phyloP scores from a whole-genome alignment of 2,888 invertebrate species.

The Heliconius hortense region DNA sequence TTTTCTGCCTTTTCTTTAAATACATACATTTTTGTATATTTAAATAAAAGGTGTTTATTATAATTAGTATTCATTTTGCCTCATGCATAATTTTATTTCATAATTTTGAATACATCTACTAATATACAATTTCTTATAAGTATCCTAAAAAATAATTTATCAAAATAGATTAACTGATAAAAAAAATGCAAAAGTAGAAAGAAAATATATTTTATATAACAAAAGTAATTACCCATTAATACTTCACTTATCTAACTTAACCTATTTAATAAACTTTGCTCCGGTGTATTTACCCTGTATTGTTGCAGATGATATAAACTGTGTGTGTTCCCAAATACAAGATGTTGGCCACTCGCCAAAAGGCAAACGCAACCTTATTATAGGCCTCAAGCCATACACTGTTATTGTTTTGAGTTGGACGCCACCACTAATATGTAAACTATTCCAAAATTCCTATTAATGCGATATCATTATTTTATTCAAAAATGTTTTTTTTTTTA shows the following conservation, averaged over 20 bases:
- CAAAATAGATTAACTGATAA: neutral
- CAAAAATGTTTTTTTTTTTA: too few relatives aligned
- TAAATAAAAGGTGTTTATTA: neutral
- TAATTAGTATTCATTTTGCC: neutral
- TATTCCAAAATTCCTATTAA: constrained; percentile 10
- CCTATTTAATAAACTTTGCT: constrained; percentile 56
- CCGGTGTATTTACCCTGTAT: constrained; percentile 61
- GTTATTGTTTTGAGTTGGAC: constrained; percentile 23
- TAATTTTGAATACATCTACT: too few relatives aligned
- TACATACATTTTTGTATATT: neutral
- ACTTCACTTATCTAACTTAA: constrained; percentile 42
- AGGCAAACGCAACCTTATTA: constrained; percentile 61
- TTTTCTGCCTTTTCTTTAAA: neutral
- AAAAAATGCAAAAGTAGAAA: neutral
- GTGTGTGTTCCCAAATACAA: constrained; percentile 66
- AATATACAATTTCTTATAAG: too few relatives aligned
- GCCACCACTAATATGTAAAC: constrained; percentile 7
- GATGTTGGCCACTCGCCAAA: constrained; percentile 66
- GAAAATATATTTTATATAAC: neutral
- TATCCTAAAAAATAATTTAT: too few relatives aligned
- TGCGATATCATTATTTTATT: neutral
- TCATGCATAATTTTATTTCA: too few relatives aligned
- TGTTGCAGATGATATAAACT: constrained; percentile 69
- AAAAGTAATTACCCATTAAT: constrained; percentile 29
- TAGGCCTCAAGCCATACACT: constrained; percentile 45